Evolutionary conservation across 2,888 invertebrate genomes (phyloP).

Genomic region (Thalpophila matura): DNA sequence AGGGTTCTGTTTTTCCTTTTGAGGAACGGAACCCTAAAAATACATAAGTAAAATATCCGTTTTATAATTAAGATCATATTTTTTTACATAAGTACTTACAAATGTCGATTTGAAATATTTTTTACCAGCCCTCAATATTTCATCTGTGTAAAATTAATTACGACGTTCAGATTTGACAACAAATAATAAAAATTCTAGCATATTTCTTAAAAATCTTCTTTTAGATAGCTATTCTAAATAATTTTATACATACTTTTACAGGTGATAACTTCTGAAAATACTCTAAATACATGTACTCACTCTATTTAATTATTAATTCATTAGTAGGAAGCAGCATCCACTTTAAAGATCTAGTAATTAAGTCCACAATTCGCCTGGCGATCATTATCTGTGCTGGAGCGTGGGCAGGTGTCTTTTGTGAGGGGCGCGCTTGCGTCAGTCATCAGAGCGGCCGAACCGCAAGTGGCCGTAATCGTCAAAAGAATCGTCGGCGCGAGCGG

Average conservation of each 20-base stretch:
- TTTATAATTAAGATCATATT: too few species aligned
- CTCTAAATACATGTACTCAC: constrained; percentile 16
- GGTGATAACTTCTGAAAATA: constrained; percentile 6
- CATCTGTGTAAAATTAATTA: constrained; percentile 47
- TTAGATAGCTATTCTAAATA: too few species aligned
- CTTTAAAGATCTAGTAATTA: constrained; percentile 36
- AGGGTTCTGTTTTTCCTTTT: too few species aligned
- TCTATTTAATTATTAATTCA: constrained; percentile 4
- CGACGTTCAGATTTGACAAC: too few species aligned
- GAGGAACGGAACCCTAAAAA: too few species aligned
- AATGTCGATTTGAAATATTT: constrained; percentile 72
- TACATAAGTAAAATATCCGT: too few species aligned
- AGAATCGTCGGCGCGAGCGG: constrained; percentile 90
- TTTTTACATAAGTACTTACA: neutral
- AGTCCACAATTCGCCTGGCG: constrained; percentile 58
- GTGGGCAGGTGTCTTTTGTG: constrained; percentile 56
- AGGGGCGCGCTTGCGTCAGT: constrained; percentile 74
- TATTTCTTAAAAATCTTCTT: too few species aligned
- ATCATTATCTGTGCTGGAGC: constrained; percentile 52
- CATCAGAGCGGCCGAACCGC: constrained; percentile 92
- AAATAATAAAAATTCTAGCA: too few species aligned
- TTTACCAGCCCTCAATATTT: constrained; percentile 81
- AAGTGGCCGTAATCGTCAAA: constrained; percentile 95
- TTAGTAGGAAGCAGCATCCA: constrained; percentile 23
- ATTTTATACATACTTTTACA: constrained; percentile 1